Percentiles rank a stretch among this genome's conserved stretches.
Evolutionary conservation across 2,113 vertebrate species (phyloP).

Genomic region (Centropristis striata): DNA sequence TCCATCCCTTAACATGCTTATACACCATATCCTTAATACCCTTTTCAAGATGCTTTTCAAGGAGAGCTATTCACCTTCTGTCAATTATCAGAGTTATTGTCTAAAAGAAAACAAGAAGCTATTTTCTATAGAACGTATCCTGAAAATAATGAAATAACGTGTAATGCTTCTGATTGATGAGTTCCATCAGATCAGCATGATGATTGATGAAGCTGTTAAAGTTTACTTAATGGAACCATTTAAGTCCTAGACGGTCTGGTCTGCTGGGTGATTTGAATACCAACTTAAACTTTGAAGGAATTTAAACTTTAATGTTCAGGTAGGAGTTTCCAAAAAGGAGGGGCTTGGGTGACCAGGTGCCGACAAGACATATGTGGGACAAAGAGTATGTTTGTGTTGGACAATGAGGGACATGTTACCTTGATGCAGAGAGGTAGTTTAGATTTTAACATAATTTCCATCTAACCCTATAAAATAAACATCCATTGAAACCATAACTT

Average conservation of each 20-base stretch:
- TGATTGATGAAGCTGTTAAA: slow-evolving; percentile 54
- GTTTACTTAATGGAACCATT: slow-evolving; percentile 23
- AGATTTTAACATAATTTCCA: no score
- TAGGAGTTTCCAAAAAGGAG: no score
- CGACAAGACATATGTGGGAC: no score
- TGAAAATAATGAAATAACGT: slow-evolving; percentile 37
- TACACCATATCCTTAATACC: neutral
- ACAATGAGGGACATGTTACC: no score
- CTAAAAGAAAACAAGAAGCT: slow-evolving; percentile 3
- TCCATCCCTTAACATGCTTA: no score
- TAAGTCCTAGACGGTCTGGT: neutral
- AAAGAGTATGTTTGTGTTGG: neutral
- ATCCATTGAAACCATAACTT: no score
- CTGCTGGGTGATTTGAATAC: slow-evolving; percentile 26
- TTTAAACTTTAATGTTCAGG: neutral
- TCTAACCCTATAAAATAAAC: no score
- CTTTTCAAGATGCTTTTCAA: slow-evolving; percentile 1
- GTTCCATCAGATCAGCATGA: slow-evolving; percentile 17
- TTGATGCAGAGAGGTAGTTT: no score
- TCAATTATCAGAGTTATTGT: slow-evolving; percentile 1
- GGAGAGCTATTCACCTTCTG: neutral
- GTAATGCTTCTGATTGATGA: slow-evolving; percentile 50
- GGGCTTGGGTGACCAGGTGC: no score
- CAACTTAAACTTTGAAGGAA: neutral
- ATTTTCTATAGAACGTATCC: neutral